Evolutionary conservation across 2,113 vertebrate genomes (phyloP), one percentile per base, ranked within the genome.

Genomic region (Microtus oregoni): DNA sequence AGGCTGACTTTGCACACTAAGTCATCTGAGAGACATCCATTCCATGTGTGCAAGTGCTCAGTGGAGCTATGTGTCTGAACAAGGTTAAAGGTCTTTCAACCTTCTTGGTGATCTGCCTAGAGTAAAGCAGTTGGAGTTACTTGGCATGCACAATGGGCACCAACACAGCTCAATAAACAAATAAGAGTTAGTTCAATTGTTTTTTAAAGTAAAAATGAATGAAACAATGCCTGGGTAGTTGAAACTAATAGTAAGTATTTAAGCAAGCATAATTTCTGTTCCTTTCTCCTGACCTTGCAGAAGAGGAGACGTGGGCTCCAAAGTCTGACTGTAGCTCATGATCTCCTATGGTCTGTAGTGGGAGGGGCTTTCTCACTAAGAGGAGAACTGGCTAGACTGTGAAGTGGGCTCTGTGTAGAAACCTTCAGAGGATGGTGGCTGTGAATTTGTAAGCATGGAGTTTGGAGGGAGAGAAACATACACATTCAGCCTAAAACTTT

Each of bases 1-100:
- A 5, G 19, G 0, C 2, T n/a, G 55, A 73, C 17, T 55, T 35
- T 24, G 11, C 13, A 26, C 35, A 55, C 41, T 7, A 30, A 32
- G 35, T 63, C n/a, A 30, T 86, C 44, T 5, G 0, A 30, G 26
- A 4, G 82, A 19, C 4, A 15, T 1, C 11, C 17, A 72, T 52
- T 0, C 11, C 0, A 7, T 41, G 58, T 38, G 3, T 5, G 0
- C 1, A 14, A 38, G 41, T 72, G 22, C n/a, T 0, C 3, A 35
- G 9, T 20, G n/a, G 14, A 44, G 35, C 5, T 70, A 7, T 52
- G 47, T 11, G 8, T 79, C 24, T 41, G 12, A 50, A 50, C 5
- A 20, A 58, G 30, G 13, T 9, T 9, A 35, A 47, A n/a, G 14
- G 3, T 63, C 28, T 6, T 75, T 1, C 8, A 35, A n/a, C 3